Conservation (phyloP, 2,797 vertebrate species). For the Sebastes flavidus region DNA sequence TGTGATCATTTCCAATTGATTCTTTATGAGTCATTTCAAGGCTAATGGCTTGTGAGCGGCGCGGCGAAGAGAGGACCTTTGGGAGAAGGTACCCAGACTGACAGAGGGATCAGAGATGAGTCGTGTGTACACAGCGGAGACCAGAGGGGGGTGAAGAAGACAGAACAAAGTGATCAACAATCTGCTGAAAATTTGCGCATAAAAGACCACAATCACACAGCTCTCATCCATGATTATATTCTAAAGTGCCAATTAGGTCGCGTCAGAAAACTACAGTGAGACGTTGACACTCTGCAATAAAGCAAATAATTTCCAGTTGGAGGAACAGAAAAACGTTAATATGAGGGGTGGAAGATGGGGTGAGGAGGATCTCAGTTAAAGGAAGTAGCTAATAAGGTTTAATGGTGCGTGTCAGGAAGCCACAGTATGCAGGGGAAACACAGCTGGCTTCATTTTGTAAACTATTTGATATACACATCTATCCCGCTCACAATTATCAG, state of each 20-base stretch:
- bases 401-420: constrained; percentile 99
- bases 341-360: constrained; percentile 96
- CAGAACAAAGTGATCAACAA: constrained; percentile 72
- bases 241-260: constrained; percentile 97
- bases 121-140: constrained; percentile 37
- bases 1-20: constrained; percentile 81
- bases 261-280: constrained; percentile 96
- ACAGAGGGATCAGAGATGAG: constrained; percentile 60
- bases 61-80: constrained; percentile 61
- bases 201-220: constrained; percentile 91
- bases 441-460: constrained; percentile 99
- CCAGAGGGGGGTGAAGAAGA: constrained; percentile 49
- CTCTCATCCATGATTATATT: constrained; percentile 95
- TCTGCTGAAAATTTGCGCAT: constrained; percentile 95
- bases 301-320: constrained; percentile 99
- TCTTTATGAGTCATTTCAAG: constrained; percentile 91
- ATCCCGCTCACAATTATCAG: constrained; percentile 94
- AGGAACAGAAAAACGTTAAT: constrained; percentile 99
- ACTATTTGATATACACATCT: constrained; percentile 99
- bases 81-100: constrained; percentile 71
- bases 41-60: constrained; percentile 89
- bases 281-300: constrained; percentile 99
- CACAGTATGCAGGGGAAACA: constrained; percentile 99
- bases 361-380: constrained; percentile 96
- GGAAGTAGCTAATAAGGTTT: constrained; percentile 99